Percentiles rank a stretch among this genome's conserved stretches.
These are phyloP conservation scores for Pseudorhombus dupliciocellatus DNA, from an alignment of 2,113 vertebrate genomes.

Conservation along the genomic window DNA sequence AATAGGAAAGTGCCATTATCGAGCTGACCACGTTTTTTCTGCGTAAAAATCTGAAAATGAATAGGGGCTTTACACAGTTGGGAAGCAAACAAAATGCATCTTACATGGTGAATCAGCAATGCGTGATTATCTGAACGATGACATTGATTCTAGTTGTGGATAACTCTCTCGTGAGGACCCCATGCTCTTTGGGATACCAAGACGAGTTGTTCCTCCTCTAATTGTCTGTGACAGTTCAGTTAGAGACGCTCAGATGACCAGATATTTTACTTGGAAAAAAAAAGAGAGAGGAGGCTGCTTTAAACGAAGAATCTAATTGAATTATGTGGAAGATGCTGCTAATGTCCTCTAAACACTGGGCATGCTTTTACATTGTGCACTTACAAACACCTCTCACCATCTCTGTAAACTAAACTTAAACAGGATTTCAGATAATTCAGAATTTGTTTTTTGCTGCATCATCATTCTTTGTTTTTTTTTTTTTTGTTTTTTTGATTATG, in stretches of 20 bases:
- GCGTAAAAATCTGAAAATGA: conserved; percentile 69
- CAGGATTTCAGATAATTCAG: neutral
- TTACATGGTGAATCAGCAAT: conserved; percentile 79
- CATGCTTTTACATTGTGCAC: conserved; percentile 7
- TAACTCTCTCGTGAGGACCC: conserved; percentile 77
- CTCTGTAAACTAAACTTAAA: conserved; percentile 2
- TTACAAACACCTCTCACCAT: conserved; percentile 9
- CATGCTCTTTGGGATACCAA: conserved; percentile 77
- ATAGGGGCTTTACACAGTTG: conserved; percentile 76
- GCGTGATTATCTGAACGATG: conserved; percentile 76
- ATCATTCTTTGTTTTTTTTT: neutral
- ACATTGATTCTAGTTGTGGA: conserved; percentile 77
- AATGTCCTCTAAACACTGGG: conserved; percentile 31
- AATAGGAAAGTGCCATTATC: conserved; percentile 44
- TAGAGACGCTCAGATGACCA: conserved; percentile 79
- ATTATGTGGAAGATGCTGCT: conserved; percentile 43
- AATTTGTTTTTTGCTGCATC: neutral
- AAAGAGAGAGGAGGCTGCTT: conserved; percentile 52
- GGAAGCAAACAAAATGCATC: conserved; percentile 81
- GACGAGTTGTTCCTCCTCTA: conserved; percentile 75
- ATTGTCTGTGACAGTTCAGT: conserved; percentile 79
- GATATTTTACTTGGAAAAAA: conserved; percentile 72
- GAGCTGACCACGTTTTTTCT: conserved; percentile 55
- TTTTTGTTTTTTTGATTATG: neutral
- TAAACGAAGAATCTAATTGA: conserved; percentile 55